phyloP scores from a whole-genome alignment of 1,140 invertebrate species.

The Ericerus pela region DNA sequence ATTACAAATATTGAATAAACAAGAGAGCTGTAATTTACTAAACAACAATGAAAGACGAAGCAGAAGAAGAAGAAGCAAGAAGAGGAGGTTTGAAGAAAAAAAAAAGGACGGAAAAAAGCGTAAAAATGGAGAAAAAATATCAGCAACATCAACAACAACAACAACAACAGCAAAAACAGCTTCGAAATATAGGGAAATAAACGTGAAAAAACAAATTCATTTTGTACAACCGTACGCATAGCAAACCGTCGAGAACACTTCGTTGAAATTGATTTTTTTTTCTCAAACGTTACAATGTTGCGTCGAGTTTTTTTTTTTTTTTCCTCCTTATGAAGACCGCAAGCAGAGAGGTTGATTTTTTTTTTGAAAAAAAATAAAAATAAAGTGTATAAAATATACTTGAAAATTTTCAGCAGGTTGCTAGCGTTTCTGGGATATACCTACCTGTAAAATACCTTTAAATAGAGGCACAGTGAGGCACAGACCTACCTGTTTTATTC shows the following conservation, averaged over 20 bases:
- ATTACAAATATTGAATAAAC: no score
- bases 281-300: background rate
- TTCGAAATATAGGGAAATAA: background rate
- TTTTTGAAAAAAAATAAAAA: background rate
- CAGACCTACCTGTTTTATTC: no score
- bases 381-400: background rate
- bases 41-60: no score
- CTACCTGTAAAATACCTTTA: background rate
- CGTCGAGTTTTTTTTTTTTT: no score
- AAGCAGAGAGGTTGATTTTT: background rate
- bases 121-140: background rate
- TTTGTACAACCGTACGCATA: background rate
- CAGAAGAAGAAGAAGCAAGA: no score
- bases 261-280: conserved; percentile 8
- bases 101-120: no score
- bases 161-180: background rate
- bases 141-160: background rate
- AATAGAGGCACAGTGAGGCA: no score
- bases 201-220: conserved; percentile 3
- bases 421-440: background rate
- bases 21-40: no score
- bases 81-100: no score
- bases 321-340: background rate
- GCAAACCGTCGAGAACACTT: background rate
- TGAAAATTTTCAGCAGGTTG: background rate